Evolutionary conservation across 2,888 invertebrate species (phyloP).

Genomic region (Orthonychiurus folsomi): DNA sequence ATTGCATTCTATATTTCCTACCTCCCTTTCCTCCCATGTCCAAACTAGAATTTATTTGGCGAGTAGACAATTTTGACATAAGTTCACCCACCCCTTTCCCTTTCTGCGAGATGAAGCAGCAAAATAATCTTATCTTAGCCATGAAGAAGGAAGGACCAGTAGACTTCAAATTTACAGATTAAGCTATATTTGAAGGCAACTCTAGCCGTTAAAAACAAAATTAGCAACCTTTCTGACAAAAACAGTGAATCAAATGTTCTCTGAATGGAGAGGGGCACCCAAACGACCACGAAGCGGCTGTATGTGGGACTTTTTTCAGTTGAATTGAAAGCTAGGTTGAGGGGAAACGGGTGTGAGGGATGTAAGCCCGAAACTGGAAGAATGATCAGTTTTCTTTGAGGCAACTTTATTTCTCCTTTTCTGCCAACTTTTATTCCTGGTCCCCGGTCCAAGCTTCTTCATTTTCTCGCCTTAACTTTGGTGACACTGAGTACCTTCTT

Average conservation of each 20-base stretch:
- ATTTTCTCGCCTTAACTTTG: constrained; percentile 27
- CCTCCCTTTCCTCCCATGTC: not conserved
- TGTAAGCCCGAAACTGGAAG: not conserved
- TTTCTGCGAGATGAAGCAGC: not conserved
- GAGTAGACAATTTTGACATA: too few relatives aligned
- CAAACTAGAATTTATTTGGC: too few relatives aligned
- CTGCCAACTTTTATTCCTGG: constrained; percentile 19
- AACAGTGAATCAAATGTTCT: too few relatives aligned
- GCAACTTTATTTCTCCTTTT: constrained; percentile 9
- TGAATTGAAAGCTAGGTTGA: not conserved
- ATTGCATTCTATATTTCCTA: not conserved
- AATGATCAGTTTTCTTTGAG: not conserved
- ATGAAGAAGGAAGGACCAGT: too few relatives aligned
- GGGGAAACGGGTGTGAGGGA: not conserved
- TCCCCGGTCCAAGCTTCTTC: constrained; percentile 20
- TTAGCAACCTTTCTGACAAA: too few relatives aligned
- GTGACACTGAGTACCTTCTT: constrained; percentile 30
- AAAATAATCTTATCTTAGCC: too few relatives aligned
- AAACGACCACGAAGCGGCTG: too few relatives aligned
- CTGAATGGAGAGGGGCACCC: too few relatives aligned
- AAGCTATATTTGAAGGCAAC: too few relatives aligned
- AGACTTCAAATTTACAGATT: too few relatives aligned
- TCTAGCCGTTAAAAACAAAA: too few relatives aligned
- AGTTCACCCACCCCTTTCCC: not conserved
- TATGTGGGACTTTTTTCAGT: not conserved